phyloP scores from a whole-genome alignment of 2,113 vertebrate species.

The Ptilorrhoa leucosticta region DNA sequence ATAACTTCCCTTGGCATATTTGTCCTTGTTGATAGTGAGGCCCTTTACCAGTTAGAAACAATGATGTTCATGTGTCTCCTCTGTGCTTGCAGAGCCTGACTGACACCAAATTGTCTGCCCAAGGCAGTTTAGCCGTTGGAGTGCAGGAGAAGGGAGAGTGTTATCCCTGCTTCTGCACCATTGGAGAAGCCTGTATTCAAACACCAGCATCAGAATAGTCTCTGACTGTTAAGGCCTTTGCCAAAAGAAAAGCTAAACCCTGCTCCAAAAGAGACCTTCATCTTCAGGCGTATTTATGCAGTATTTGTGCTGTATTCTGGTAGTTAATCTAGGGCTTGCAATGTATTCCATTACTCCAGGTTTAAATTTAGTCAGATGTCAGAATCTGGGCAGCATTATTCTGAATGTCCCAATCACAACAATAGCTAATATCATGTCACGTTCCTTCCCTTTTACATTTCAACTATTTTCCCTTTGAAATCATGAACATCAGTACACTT shows the following conservation, averaged over 20 bases:
- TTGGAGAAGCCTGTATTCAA: neutral
- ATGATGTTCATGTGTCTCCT: neutral
- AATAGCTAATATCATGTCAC: neutral
- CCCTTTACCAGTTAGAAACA: neutral
- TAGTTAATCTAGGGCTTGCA: neutral
- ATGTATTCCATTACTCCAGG: neutral
- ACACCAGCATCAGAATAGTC: neutral
- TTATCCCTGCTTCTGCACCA: neutral
- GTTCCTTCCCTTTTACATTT: neutral
- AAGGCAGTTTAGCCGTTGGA: neutral
- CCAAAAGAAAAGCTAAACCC: neutral
- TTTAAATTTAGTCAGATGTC: neutral
- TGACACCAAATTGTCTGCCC: too few relatives aligned
- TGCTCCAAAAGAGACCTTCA: neutral
- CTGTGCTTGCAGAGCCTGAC: neutral
- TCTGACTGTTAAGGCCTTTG: neutral
- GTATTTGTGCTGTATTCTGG: neutral
- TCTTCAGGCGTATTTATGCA: neutral
- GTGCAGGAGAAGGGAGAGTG: neutral
- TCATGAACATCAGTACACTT: neutral
- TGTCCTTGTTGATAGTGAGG: neutral
- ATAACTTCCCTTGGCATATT: neutral
- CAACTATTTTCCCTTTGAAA: neutral
- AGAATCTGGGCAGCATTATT: neutral
- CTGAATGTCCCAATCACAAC: neutral